Evolutionary conservation across 1,140 invertebrate genomes (phyloP), one percentile per base, ranked within the genome.

Genomic region (Camponotus floridanus): DNA sequence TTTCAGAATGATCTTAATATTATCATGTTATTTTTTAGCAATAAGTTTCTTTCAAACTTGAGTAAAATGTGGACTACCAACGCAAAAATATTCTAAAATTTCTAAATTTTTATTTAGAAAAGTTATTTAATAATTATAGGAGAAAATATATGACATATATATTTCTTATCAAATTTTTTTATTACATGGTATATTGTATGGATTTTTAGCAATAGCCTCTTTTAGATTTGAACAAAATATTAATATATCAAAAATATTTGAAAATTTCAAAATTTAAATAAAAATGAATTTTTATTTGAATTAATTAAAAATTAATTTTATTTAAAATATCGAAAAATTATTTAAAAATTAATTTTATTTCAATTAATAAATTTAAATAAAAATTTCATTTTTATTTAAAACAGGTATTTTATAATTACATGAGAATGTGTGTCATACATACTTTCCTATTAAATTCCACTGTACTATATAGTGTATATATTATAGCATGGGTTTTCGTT

Each of bases 381-480:
- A 26, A 26, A 26, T 8, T 15, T 21, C 39, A 74, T 57, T 2
- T 26, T 9, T 57, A 13, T 13, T 55, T 42, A 42, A 45, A 59
- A n/a, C 61, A 42, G 15, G 31, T 42, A 21, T 36, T 59, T 61
- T 36, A 73, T 61, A 42, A 33, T 42, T 71, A n/a, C 0, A 21
- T 45, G 26, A 11, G 1, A 51, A 51, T 48, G 4, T 51, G 11
- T n/a, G 11, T 61, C 15, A 15, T 51, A 51, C 15, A 78, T 62
- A 61, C 0, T 62, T 73, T 61, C 8, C 13, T 62, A 83, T 74
- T 74, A 74, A 83, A 74, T 74, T 83, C 42, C 18, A 36, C 42
- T 33, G 26, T 26, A 26, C 6, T 21, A 36, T 21, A 36, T n/a
- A 33, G 2, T 45, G 2, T 45, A 39, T 39, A 39, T 36, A 36